Evolutionary conservation across 1,140 invertebrate species (phyloP), one percentile per base, ranked within the genome.

Genomic region (Zaprionus vittiger): DNA sequence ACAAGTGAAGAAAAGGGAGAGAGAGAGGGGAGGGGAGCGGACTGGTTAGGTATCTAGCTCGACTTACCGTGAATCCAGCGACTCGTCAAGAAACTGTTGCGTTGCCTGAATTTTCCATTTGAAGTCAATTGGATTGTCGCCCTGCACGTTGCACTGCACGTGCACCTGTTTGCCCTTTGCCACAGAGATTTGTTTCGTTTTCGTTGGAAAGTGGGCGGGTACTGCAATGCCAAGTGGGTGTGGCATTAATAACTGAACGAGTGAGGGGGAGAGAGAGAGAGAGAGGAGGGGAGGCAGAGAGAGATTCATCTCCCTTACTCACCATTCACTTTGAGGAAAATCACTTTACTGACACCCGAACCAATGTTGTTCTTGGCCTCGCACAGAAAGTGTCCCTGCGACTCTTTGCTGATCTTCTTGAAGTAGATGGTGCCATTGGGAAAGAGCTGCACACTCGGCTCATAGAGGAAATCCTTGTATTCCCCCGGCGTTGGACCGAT

Each of bases 341-440:
- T 96, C 26, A 98, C 96, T 93, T 97, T 98, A 93, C 96, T 97
- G 15, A 98, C 95, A 2, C 97, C 97, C 24, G 96, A 95, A 4
- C 97, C 97, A 74, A 99, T 97, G 59, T 96, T 96, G 91, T 99
- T 99, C 79, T 97, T 96, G 0, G 97, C 97, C 85, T 98, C 97
- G 93, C 98, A 99, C 11, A 99, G 93, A 91, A 98, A 99, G 90
- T 97, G 96, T 2, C 98, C 97, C 92, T 97, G 97, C 90, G 96
- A 97, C 72, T 96, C 96, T 92, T 97, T 97, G 75, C 95, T 95
- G 44, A 97, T 95, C 81, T 96, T 95, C 69, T 95, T 95, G 83
- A 98, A 97, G 55, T 96, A 95, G 20, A 97, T 94, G 2, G 97
- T 97, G 3, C 97, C 97, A 91, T 97, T 97, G 67, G 95, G 94